These are phyloP conservation scores for Drosophila histrio DNA, from an alignment of 2,888 invertebrate species.

Conservation along the genomic window DNA sequence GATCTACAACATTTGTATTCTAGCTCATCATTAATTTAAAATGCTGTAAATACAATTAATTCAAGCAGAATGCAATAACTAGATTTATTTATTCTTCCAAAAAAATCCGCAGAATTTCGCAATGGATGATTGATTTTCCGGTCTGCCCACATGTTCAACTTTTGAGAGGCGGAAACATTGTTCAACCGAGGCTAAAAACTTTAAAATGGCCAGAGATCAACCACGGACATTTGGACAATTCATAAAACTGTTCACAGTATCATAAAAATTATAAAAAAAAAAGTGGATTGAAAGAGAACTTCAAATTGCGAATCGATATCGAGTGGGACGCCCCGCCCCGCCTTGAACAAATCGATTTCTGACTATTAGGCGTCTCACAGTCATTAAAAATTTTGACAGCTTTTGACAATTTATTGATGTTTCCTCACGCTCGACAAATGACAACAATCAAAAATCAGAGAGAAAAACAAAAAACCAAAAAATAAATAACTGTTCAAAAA, in stretches of 20 bases:
- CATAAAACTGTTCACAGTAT: conserved; percentile 70
- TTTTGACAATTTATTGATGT: conserved; percentile 77
- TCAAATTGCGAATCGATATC: conserved; percentile 20
- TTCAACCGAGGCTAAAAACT: conserved; percentile 43
- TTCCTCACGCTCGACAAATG: conserved; percentile 66
- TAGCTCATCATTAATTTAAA: background rate
- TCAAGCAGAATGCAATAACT: background rate
- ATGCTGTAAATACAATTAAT: background rate
- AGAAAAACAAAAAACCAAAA: conserved; percentile 8
- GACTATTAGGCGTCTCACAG: conserved; percentile 75
- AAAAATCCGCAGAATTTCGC: no score
- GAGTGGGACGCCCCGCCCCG: no score
- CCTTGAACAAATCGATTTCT: conserved; percentile 66
- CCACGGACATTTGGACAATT: conserved; percentile 36
- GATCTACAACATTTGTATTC: background rate
- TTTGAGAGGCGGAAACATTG: conserved; percentile 26
- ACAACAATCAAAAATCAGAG: conserved; percentile 52
- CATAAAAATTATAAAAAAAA: conserved; percentile 34
- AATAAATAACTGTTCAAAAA: conserved; percentile 18
- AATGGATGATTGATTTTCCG: conserved; percentile 16
- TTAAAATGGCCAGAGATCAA: conserved; percentile 35
- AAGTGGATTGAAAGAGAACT: conserved; percentile 25
- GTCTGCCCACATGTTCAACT: conserved; percentile 40
- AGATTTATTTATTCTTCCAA: background rate
- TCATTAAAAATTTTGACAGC: conserved; percentile 78